Evolutionary conservation across 2,888 invertebrate species (phyloP).

Genomic region (Heterodera filipjevi): DNA sequence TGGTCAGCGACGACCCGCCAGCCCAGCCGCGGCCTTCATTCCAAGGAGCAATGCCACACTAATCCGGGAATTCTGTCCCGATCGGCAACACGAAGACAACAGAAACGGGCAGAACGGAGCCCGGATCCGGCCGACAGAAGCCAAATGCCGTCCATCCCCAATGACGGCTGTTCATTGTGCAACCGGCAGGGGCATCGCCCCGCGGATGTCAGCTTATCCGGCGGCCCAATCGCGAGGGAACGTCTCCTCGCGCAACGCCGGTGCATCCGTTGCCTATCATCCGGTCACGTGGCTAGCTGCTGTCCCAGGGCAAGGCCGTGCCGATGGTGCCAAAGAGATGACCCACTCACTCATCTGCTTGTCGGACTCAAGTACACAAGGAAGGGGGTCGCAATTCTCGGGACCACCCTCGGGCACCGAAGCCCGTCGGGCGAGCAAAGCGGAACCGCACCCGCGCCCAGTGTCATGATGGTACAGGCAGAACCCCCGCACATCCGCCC

Average conservation of each 20-base stretch:
- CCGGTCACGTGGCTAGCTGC: background rate
- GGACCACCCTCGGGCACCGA: background rate
- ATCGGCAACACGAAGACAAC: background rate
- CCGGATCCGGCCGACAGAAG: background rate
- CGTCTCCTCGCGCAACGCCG: background rate
- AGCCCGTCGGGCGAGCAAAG: background rate
- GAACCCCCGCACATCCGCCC: too few relatives aligned
- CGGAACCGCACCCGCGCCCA: background rate
- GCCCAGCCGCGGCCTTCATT: background rate
- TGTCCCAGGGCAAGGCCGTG: background rate
- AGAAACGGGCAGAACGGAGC: too few relatives aligned
- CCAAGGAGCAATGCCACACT: too few relatives aligned
- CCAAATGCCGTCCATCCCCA: too few relatives aligned
- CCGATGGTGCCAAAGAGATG: background rate
- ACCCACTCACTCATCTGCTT: background rate
- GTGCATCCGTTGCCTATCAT: background rate
- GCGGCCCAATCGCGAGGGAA: background rate
- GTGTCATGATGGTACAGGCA: too few relatives aligned
- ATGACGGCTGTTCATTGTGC: conserved; percentile 6
- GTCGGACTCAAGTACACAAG: background rate
- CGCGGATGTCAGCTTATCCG: background rate
- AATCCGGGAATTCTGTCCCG: background rate
- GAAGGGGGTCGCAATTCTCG: too few relatives aligned
- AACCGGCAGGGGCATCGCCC: background rate
- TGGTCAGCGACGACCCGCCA: background rate